A percentile compares a stretch with the other conserved stretches of the same genome.
Evolutionary conservation across 2,113 vertebrate species (phyloP).

Genomic region (Sphaerodactylus townsendi): DNA sequence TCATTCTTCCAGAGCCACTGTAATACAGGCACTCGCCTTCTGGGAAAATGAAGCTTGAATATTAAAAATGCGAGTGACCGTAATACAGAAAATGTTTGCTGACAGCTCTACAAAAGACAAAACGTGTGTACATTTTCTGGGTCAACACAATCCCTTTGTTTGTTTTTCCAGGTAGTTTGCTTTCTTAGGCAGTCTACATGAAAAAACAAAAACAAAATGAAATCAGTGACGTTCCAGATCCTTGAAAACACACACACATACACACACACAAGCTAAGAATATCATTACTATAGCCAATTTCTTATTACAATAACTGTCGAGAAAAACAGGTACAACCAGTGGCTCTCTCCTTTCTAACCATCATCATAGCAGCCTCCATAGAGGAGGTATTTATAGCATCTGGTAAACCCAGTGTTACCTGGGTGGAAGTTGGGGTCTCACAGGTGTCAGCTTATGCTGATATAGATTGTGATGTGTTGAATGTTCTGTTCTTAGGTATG

Average conservation of each 20-base stretch:
- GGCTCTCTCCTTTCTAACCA: background rate
- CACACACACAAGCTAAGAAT: background rate
- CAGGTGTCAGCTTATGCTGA: background rate
- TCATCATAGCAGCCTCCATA: background rate
- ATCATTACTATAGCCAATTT: background rate
- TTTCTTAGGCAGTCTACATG: background rate
- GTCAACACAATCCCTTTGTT: background rate
- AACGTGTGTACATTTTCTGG: background rate
- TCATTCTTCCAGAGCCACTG: background rate
- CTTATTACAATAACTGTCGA: constrained; percentile 2
- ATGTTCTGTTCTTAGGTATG: background rate
- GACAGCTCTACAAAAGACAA: background rate
- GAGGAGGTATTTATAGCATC: background rate
- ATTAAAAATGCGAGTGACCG: background rate
- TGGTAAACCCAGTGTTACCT: background rate
- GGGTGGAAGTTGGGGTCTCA: background rate
- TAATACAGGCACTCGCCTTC: background rate
- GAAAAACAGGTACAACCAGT: background rate
- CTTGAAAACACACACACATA: too few relatives aligned
- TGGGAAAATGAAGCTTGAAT: background rate
- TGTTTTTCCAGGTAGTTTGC: background rate
- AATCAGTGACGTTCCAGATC: background rate
- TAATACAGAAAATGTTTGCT: background rate
- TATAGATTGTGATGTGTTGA: constrained; percentile 6
- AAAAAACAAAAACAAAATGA: background rate